A percentile compares a stretch with the other conserved stretches of the same genome.
Evolutionary conservation across 35 echinoderm and acorn worm genomes (phyloP).

Genomic region (Amphiura filiformis): DNA sequence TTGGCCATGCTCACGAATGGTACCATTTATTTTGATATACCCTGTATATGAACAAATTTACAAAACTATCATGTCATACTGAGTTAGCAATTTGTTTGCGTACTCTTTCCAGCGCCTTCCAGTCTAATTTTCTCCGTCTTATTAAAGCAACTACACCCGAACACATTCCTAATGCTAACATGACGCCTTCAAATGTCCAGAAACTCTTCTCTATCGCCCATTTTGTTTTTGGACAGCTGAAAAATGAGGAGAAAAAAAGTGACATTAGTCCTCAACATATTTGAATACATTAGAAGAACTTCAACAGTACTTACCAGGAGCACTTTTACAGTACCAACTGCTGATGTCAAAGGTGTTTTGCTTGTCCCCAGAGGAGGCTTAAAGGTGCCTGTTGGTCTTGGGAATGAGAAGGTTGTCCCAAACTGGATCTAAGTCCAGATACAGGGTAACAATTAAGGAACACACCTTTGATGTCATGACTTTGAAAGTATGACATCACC

Average conservation of each 20-base stretch:
- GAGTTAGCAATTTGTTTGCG: constrained; percentile 39
- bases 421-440: too few relatives aligned
- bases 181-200: constrained; percentile 39
- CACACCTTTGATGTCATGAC: too few relatives aligned
- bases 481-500: too few relatives aligned
- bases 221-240: constrained; percentile 15
- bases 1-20: too few relatives aligned
- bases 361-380: background rate
- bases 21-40: too few relatives aligned
- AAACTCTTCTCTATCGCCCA: constrained; percentile 38
- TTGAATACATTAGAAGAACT: background rate
- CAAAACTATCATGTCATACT: constrained; percentile 14
- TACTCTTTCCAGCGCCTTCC: constrained; percentile 32
- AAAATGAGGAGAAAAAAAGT: background rate
- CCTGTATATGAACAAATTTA: too few relatives aligned
- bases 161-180: constrained; percentile 6
- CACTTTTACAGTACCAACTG: background rate
- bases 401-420: too few relatives aligned
- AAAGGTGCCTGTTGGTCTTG: too few relatives aligned
- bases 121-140: constrained; percentile 9
- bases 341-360: background rate
- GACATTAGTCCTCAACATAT: background rate
- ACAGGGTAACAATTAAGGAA: too few relatives aligned
- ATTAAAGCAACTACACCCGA: constrained; percentile 10
- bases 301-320: background rate